Evolutionary conservation across 2,113 vertebrate species (phyloP).

Genomic region (Hystrix cristata): DNA sequence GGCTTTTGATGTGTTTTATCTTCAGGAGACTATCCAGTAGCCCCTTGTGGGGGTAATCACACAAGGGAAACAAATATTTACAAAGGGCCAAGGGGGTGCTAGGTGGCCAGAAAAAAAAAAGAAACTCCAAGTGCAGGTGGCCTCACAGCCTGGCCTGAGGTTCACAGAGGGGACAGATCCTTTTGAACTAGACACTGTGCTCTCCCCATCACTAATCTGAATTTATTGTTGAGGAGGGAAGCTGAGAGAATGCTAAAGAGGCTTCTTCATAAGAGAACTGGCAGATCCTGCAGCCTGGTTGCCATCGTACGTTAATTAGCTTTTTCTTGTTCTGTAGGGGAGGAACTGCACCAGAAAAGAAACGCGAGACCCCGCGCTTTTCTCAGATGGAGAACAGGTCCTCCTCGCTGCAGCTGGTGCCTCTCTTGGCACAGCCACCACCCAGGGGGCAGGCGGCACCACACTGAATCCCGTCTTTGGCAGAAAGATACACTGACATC

Average conservation of each 20-base stretch:
- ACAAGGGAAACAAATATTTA: constrained; percentile 2
- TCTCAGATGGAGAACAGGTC: constrained; percentile 59
- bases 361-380: constrained; percentile 49
- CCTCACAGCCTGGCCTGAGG: neutral
- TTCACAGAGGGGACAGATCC: constrained; percentile 49
- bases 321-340: constrained; percentile 77
- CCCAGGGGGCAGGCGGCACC: constrained; percentile 49
- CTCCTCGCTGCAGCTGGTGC: constrained; percentile 78
- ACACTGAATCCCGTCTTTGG: constrained; percentile 53
- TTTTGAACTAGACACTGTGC: constrained; percentile 63
- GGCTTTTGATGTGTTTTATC: constrained; percentile 21
- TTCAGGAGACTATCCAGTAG: neutral
- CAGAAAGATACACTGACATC: neutral
- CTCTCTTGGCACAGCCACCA: constrained; percentile 70
- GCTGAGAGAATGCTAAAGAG: constrained; percentile 80
- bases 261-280: constrained; percentile 60
- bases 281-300: constrained; percentile 72
- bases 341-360: constrained; percentile 26
- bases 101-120: neutral
- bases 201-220: constrained; percentile 77
- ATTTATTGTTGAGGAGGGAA: constrained; percentile 79
- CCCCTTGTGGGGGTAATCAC: neutral
- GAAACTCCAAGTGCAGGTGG: neutral
- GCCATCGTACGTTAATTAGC: constrained; percentile 79
- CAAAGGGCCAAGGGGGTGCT: neutral